Base-by-base conservation (phyloP, 2,888 invertebrate species). In the Drosophila vallismaia region DNA sequence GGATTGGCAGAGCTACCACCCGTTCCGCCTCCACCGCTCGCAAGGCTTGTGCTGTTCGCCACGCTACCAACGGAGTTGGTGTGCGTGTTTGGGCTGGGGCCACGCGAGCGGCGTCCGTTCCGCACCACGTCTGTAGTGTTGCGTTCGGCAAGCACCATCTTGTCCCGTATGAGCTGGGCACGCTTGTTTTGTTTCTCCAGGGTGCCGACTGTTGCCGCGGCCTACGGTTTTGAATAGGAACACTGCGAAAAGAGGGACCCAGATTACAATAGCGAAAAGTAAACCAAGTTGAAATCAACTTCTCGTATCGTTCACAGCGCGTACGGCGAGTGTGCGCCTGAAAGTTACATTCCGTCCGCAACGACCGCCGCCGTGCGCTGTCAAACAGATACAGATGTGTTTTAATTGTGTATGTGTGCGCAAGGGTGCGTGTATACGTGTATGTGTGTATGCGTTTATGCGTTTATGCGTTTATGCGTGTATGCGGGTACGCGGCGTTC, bases 101-200 rank as follows among this genome's bases (percentile, higher is more conserved):
- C 97, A 91, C 97, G 94, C 86, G 97, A 97, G 92, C 97, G 94
- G 89, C 96, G 94, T 79, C 97, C 97, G 93, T 97, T 97, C 90
- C 96, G 94, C 88, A 96, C 93, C 82, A 93, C 95, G 91, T 97
- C 97, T 86, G 82, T 57, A 54, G 93, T 94, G 93, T 95, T 96
- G 93, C 96, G 95, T 92, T 97, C 97, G 33, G 97, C 96, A 92
- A 97, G 93, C 91, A 97, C 97, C 97, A 97, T 97, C 91, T 92
- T 94, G 71, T 90, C 89, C 69, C 90, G 88, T 67, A 90, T 90
- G 66, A 90, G 80, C 77, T 90, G 89, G 36, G 90, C 89, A 51
- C 90, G 90, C 74, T 90, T 89, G 75, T 90, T 89, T 66, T 84
- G 88, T 63, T 88, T 88, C 89, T 88, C 88, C 88, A 88, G 89